Percentiles rank a stretch among this genome's conserved stretches.
Evolutionary conservation across 2,113 vertebrate species (phyloP).

Genomic region (human): GRCh38 chrX:111653001-111653500

Average conservation of each 20-base stretch:
- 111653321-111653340: not conserved
- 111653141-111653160: conserved; percentile 43
- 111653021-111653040: not conserved
- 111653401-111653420: not conserved
- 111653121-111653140: conserved; percentile 16
- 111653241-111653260: not conserved
- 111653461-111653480: not conserved
- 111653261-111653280: conserved; percentile 39
- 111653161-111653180: not conserved
- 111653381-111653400: not conserved
- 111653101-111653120: not conserved
- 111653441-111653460: not conserved
- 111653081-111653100: not conserved
- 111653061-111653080: conserved; percentile 31
- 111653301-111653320: conserved; percentile 1
- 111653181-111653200: not conserved
- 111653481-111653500: not conserved
- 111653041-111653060: not conserved
- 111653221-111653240: not conserved
- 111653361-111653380: not conserved
- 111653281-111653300: not conserved
- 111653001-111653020: not conserved
- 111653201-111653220: not conserved
- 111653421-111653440: conserved; percentile 1
- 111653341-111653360: not conserved